These are phyloP conservation scores for Gadus chalcogrammus DNA, from an alignment of 2,113 vertebrate species.

Conservation along the genomic window DNA sequence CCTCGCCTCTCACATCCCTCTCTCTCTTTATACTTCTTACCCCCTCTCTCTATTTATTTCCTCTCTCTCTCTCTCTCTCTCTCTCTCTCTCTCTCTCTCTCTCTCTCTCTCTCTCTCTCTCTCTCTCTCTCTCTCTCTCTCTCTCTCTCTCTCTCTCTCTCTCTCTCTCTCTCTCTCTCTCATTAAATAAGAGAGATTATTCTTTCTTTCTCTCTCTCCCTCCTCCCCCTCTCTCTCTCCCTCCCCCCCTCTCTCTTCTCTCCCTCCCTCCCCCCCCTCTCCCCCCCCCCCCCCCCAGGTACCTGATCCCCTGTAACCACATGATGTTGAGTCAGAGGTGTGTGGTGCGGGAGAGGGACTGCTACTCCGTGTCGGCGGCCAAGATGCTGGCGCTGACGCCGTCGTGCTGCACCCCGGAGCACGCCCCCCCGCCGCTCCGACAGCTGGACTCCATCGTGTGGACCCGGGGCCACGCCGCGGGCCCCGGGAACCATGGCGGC, in stretches of 20 bases:
- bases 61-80: background rate
- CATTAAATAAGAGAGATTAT: too few species aligned
- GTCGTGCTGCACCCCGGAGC: slow-evolving; percentile 84
- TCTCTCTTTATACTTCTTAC: too few species aligned
- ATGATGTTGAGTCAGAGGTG: slow-evolving; percentile 93
- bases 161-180: too few species aligned
- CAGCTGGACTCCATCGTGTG: slow-evolving; percentile 85
- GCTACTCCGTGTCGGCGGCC: slow-evolving; percentile 88
- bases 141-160: too few species aligned
- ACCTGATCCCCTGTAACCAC: slow-evolving; percentile 95
- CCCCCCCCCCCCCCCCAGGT: slow-evolving; percentile 71
- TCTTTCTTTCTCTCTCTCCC: background rate
- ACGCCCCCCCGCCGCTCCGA: slow-evolving; percentile 78
- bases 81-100: too few species aligned
- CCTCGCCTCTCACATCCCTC: background rate
- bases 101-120: background rate
- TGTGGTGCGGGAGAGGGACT: slow-evolving; percentile 89
- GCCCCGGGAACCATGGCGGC: slow-evolving; percentile 25
- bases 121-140: background rate
- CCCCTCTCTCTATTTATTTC: too few species aligned
- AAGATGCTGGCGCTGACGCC: slow-evolving; percentile 89
- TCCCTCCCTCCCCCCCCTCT: slow-evolving; percentile 27
- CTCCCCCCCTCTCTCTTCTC: background rate
- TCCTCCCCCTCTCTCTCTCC: too few species aligned
- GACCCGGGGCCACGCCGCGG: slow-evolving; percentile 72